Conservation (phyloP, 1,140 invertebrate species). For the Caerostris darwini region DNA sequence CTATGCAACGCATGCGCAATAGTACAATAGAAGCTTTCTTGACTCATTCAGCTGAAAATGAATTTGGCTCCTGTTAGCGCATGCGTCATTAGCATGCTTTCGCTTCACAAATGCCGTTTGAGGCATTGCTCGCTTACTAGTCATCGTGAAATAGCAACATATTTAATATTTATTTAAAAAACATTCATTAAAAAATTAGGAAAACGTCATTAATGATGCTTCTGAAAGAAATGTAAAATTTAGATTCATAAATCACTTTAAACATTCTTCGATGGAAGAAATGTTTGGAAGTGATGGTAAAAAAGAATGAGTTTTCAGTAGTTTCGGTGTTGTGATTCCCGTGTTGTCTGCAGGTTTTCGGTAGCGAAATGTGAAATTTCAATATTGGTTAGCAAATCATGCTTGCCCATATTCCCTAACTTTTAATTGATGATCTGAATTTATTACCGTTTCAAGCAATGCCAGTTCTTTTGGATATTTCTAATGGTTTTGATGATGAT, state of each 20-base stretch:
- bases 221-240: no score
- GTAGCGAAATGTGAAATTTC: background rate
- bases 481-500: slow-evolving; percentile 37
- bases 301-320: background rate
- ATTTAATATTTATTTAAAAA: no score
- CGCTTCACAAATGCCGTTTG: background rate
- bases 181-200: no score
- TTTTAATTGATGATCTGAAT: background rate
- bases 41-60: background rate
- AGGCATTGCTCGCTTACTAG: background rate
- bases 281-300: background rate
- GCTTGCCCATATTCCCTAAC: background rate
- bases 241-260: no score
- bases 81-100: background rate
- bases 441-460: background rate
- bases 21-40: background rate
- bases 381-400: background rate
- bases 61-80: background rate
- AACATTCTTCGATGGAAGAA: no score
- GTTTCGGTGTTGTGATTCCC: background rate
- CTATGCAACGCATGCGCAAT: background rate
- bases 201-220: no score
- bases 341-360: background rate
- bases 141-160: background rate
- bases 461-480: slow-evolving; percentile 39